Evolutionary conservation across 2,888 invertebrate genomes (phyloP).

Genomic region (Lordiphosa fenestrarum): DNA sequence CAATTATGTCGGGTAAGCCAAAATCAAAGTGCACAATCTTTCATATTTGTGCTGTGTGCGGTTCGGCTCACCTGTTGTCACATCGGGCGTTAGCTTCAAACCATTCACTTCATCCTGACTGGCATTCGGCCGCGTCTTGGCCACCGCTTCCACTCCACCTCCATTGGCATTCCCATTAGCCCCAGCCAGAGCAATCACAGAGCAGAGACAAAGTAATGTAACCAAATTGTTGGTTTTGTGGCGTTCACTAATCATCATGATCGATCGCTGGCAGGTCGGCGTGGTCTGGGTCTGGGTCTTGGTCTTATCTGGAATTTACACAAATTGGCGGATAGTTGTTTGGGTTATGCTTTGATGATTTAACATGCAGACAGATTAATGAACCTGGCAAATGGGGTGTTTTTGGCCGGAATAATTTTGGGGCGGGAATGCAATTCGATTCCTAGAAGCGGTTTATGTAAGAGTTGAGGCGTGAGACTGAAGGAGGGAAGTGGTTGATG

Average conservation of each 20-base stretch:
- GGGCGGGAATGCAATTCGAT: too few species aligned
- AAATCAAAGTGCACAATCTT: conserved; percentile 72
- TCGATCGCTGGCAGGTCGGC: conserved; percentile 26
- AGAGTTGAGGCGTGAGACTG: too few species aligned
- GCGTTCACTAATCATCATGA: conserved; percentile 76
- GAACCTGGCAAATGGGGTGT: too few species aligned
- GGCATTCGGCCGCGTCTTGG: conserved; percentile 37
- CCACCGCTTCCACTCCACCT: conserved; percentile 15
- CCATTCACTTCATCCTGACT: conserved; percentile 68
- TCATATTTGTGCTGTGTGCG: conserved; percentile 55
- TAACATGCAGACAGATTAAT: conserved; percentile 35
- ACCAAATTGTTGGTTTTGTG: conserved; percentile 75
- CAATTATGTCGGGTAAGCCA: conserved; percentile 67
- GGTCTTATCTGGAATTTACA: conserved; percentile 28
- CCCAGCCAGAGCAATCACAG: conserved; percentile 31
- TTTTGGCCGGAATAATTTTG: too few species aligned
- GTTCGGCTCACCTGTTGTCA: conserved; percentile 60
- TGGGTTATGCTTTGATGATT: conserved; percentile 48
- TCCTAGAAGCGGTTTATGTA: too few species aligned
- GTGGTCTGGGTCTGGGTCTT: conserved; percentile 29
- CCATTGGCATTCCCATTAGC: conserved; percentile 17
- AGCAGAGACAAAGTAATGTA: conserved; percentile 64
- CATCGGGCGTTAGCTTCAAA: conserved; percentile 51
- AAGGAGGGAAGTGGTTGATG: too few species aligned
- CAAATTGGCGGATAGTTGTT: conserved; percentile 40